Evolutionary conservation across 2,888 invertebrate species (phyloP), one percentile per base, ranked within the genome.

Genomic region (Epinotia nisella): DNA sequence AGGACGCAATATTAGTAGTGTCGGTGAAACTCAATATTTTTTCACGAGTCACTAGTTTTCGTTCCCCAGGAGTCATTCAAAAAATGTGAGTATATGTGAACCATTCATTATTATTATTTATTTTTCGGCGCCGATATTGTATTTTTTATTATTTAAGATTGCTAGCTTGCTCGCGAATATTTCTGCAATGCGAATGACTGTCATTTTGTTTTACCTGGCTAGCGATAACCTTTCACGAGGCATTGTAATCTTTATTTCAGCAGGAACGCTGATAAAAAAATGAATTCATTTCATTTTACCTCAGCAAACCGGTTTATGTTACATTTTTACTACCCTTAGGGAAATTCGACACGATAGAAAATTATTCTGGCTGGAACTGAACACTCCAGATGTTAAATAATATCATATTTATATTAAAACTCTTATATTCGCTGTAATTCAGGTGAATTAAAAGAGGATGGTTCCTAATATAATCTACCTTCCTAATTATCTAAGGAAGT

Each of bases 21-120:
- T 66, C 59, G 72, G 78, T 75, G 77, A 65, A 71, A 75, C 72
- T 68, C 56, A 73, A 74, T 71, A 35, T 74, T 75, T 76, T 78
- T 70, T 75, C 72, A 73, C 75, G 77, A 76, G 66, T 71, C 75
- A 66, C 59, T 71, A 74, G 73, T 70, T 76, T 75, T 51, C 70
- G 74, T 45, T 79, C 77, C 65, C 55, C 41, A 76, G 80, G 81
- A 79, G 77, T 71, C 75, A 75, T 83, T 80, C 75, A 73, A 76
- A 77, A 73, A 76, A 84, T 83, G 84, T 85, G 71, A 84, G 84
- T 84, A 81, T 80, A 78, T 79, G 79, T 77, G 71, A 78, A 76
- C 73, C 1, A 21, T 53, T 21, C 11, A 15, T 71, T 11, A 19
- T 53, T 24, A 13, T 7, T 53, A 11, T 24, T 71, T 70, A 10